Conservation (phyloP, 2,113 vertebrate genomes). For the Calyptomena viridis region DNA sequence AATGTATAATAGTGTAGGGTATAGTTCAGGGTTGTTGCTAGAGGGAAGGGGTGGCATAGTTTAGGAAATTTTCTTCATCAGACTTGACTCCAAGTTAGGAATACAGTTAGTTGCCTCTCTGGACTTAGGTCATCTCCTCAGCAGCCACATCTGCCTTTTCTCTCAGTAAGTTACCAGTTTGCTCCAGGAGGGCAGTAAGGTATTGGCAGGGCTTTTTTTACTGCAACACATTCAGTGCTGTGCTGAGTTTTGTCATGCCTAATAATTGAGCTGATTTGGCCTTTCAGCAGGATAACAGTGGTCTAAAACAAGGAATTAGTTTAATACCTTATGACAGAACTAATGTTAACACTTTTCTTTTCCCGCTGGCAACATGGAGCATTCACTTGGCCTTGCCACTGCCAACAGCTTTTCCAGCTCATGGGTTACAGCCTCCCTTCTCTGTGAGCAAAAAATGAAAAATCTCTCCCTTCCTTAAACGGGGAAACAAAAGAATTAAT, state of each 20-base stretch:
- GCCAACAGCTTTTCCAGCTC: neutral
- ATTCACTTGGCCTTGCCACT: neutral
- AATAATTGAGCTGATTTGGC: neutral
- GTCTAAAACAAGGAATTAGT: neutral
- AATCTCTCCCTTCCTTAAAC: neutral
- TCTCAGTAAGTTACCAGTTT: neutral
- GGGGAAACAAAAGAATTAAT: neutral
- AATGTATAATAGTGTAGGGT: neutral
- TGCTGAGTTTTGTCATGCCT: neutral
- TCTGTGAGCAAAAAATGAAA: neutral
- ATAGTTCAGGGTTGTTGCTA: neutral
- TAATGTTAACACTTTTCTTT: neutral
- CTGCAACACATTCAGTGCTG: neutral
- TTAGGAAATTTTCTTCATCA: neutral
- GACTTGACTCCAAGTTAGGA: neutral
- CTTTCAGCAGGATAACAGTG: neutral
- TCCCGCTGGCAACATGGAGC: neutral
- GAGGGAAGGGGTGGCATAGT: neutral
- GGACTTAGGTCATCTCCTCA: neutral
- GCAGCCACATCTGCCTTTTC: neutral
- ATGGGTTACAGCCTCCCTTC: neutral
- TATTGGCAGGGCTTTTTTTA: neutral
- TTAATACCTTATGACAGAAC: neutral
- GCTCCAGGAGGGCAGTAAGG: neutral
- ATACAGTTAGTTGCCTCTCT: neutral